Base-by-base conservation (phyloP, 2,113 vertebrate genomes). In the Candoia aspera region DNA sequence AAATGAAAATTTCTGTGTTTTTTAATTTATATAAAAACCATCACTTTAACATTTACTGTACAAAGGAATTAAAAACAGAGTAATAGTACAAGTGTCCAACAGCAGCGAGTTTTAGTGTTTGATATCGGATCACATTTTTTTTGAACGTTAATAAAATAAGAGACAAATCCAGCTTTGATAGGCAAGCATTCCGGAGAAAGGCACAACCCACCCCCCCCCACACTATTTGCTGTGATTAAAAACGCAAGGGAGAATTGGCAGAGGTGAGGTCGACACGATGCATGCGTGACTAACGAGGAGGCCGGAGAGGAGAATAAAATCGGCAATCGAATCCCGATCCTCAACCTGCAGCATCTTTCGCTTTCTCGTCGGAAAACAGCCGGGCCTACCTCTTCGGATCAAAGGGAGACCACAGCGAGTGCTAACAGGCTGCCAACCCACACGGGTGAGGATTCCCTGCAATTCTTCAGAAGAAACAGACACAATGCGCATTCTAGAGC, bases 81-180 rank as follows among this genome's bases (percentile, higher is more conserved):
- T 95, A 96, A 96, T 89, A 96, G 95, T 93, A 88, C 58, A 46
- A 96, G 95, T 93, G 94, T 95, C 89, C 88, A 89, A 95, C 94
- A 97, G 97, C 97, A 97, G 97, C 95, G 91, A 94, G 87, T 90
- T 90, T 94, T 97, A 98, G 97, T 98, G 97, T 97, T 91, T 95
- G 95, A 93, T 84, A 92, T 68, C 55, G 89, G 95, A 95, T 42
- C 87, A 62, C 94, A 93, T 92, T 92, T 73, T 92, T 73, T 92
- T 26, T 17, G 68, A 84, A 60, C 57, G 33, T 89, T 89, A 62
- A 89, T 33, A 53, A 88, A 93, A 53, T 91, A 6, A 1, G 58
- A 21, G 53, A 84, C 9, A 62, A 88, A 6, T 33, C 85, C 23
- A 55, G 2, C 42, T 92, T 93, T 37, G n/a, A 90, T 87, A 85